Base-by-base conservation (phyloP, 2,797 vertebrate species). In the Nannoperca australis region DNA sequence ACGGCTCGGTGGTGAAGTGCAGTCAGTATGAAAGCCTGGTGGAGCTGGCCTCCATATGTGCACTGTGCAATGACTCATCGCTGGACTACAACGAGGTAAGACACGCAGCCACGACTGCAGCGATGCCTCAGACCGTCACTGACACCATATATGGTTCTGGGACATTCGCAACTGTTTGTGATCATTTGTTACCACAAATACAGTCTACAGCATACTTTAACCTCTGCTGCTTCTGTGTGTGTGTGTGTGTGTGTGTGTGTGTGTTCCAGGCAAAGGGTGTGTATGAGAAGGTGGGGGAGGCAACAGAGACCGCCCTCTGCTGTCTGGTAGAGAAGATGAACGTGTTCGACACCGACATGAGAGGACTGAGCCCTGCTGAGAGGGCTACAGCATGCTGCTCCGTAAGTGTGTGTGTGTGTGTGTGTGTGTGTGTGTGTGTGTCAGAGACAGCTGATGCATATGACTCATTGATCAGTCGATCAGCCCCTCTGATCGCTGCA, bases 261-360 rank as follows among this genome's bases (percentile, higher is more conserved):
- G 4, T 76, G 0, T 45, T 83, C 1, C 82, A 96, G 95, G 76
- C 90, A 0, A 96, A 96, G 80, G 92, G 92, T 13, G 93, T 92
- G 42, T 96, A 51, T 81, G 95, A 96, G 86, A 96, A 96, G 86
- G 95, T 96, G 1, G 95, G 95, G 0, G 95, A 96, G 81, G 95
- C 95, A 0, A 96, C 95, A 14, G 95, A 96, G 89, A 96, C 95
- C 0, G 95, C 95, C 64, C 94, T 96, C 70, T 95, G 95, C 85
- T 95, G 95, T 83, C 88, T 96, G 82, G 95, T 95, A 87, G 95
- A 96, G 91, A 96, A 96, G 83, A 96, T 96, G 95, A 96, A 96
- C 1, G 95, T 95, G 62, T 96, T 96, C 7, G 91, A 96, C 73
- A 95, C 94, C 0, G 91, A 96, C 76, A 69, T 95, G 76, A 86